phyloP scores from a whole-genome alignment of 2,113 vertebrate species.

The Sylvia atricapilla region DNA sequence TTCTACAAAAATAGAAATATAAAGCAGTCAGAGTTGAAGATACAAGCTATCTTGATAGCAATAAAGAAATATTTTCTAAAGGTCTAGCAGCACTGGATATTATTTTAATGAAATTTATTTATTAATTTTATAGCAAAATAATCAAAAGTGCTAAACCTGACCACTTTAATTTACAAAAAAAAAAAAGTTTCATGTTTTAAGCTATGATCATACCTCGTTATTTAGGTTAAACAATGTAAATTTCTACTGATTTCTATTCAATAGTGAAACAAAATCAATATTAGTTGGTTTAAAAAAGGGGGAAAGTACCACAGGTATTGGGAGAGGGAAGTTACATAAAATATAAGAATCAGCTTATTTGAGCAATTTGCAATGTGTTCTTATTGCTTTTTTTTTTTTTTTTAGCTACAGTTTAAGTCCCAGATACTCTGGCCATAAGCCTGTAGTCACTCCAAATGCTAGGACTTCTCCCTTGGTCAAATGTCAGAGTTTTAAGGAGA shows the following conservation, averaged over 20 bases:
- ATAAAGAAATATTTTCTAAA: constrained; percentile 29
- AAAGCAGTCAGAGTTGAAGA: not conserved
- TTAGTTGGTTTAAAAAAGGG: constrained; percentile 58
- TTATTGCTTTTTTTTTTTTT: not conserved
- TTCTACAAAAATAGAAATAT: not conserved
- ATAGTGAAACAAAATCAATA: constrained; percentile 67
- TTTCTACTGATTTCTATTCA: constrained; percentile 50
- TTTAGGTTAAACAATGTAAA: constrained; percentile 55
- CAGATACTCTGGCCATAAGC: not conserved
- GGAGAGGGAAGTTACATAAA: constrained; percentile 41
- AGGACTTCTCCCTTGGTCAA: not conserved
- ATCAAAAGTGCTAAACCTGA: constrained; percentile 73
- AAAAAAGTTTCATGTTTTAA: not conserved
- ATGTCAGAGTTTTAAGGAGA: constrained; percentile 13
- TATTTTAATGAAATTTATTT: constrained; percentile 75
- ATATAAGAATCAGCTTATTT: constrained; percentile 49
- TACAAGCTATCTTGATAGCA: not conserved
- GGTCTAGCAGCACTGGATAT: constrained; percentile 72
- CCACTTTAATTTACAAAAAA: constrained; percentile 68
- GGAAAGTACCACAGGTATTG: constrained; percentile 77
- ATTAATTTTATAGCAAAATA: constrained; percentile 74
- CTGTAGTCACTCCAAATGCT: not conserved
- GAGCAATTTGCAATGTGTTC: not conserved
- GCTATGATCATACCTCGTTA: constrained; percentile 51
- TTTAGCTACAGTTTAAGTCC: not conserved